phyloP scores from a whole-genome alignment of 2,888 invertebrate genomes.

The Dendrolimus pini region DNA sequence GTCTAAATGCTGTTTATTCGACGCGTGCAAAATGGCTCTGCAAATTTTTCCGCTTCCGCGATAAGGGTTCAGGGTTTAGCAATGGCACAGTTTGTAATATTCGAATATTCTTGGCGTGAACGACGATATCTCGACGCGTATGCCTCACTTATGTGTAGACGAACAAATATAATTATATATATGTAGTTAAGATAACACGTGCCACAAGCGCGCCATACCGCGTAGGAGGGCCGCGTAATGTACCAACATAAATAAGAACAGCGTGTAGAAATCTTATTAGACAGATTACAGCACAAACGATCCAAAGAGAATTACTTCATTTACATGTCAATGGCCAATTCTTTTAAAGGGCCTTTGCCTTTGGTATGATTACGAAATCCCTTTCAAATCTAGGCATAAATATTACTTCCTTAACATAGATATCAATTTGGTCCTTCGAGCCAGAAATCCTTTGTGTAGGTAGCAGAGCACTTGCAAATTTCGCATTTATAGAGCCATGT shows the following conservation, averaged over 20 bases:
- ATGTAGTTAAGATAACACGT: constrained; percentile 36
- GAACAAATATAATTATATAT: constrained; percentile 14
- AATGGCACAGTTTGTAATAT: constrained; percentile 12
- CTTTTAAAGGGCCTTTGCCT: no score
- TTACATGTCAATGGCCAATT: not conserved
- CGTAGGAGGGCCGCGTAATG: constrained; percentile 24
- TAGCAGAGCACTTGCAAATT: no score
- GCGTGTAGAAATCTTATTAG: constrained; percentile 32
- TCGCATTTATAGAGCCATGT: no score
- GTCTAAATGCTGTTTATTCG: no score
- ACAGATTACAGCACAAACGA: constrained; percentile 28
- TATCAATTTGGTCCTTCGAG: no score
- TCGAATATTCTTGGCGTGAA: constrained; percentile 25
- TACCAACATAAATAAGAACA: constrained; percentile 22
- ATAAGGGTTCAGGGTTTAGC: constrained; percentile 28
- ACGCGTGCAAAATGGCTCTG: no score
- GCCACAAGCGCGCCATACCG: constrained; percentile 18
- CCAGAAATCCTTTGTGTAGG: no score
- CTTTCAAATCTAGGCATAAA: no score
- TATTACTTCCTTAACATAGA: no score
- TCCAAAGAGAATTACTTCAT: constrained; percentile 16
- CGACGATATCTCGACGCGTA: constrained; percentile 18
- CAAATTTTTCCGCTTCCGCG: constrained; percentile 21
- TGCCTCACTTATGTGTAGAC: constrained; percentile 22
- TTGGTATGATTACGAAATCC: no score